Evolutionary conservation across 2,113 vertebrate genomes (phyloP).

Genomic region (Thunnus maccoyii): DNA sequence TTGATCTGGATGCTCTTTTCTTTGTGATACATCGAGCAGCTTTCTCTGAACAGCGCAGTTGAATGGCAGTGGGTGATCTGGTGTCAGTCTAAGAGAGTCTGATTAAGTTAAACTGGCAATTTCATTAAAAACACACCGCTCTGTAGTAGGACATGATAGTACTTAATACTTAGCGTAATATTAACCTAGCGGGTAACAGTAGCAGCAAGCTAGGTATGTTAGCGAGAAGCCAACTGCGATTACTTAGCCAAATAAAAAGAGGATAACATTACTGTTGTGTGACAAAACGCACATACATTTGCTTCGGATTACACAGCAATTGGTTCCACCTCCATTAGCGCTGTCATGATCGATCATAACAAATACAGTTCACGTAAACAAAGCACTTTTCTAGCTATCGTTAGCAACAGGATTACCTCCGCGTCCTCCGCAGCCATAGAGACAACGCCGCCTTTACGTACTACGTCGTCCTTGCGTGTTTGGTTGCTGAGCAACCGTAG

Average conservation of each 20-base stretch:
- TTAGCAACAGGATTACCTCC: constrained; percentile 59
- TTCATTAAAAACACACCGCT: background rate
- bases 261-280: background rate
- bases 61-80: background rate
- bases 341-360: background rate
- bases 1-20: constrained; percentile 89
- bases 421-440: constrained; percentile 86
- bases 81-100: background rate
- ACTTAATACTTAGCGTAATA: background rate
- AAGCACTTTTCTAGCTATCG: background rate
- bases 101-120: background rate
- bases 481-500: constrained; percentile 64
- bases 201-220: constrained; percentile 46
- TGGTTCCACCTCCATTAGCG: rapidly evolving
- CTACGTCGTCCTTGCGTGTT: constrained; percentile 57
- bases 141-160: background rate
- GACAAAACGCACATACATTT: background rate
- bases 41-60: background rate
- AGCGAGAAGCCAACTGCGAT: background rate
- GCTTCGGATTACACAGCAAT: background rate
- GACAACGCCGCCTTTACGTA: constrained; percentile 62
- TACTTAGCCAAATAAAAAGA: background rate
- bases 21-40: constrained; percentile 87
- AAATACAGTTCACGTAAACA: background rate
- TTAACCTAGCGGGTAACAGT: background rate